Conservation (phyloP, 2,888 invertebrate genomes). For the Meiosimyza platycephala region DNA sequence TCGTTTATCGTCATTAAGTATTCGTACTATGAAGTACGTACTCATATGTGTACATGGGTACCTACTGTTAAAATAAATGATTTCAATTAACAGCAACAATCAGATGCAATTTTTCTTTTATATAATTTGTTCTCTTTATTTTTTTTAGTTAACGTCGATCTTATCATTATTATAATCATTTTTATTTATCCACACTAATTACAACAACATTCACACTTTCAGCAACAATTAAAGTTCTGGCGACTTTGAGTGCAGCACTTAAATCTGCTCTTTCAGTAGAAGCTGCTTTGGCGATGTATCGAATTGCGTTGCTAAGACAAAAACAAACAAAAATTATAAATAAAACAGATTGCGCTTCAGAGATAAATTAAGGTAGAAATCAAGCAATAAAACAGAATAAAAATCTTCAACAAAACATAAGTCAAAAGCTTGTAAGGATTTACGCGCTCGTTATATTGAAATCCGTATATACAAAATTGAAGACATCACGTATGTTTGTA, state of each 20-base stretch:
- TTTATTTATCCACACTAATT: slow-evolving; percentile 4
- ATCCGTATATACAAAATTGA: too few species aligned
- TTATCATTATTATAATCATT: slow-evolving; percentile 14
- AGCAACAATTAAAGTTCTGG: slow-evolving; percentile 19
- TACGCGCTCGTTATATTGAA: too few species aligned
- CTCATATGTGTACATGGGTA: too few species aligned
- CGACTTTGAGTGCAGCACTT: slow-evolving; percentile 6
- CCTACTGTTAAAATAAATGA: slow-evolving; percentile 3
- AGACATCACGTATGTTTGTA: too few species aligned
- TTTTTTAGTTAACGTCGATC: slow-evolving; percentile 13
- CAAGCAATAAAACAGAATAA: not conserved
- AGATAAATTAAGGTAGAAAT: not conserved
- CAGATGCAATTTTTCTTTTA: not conserved
- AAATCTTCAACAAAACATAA: not conserved
- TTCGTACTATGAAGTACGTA: not conserved
- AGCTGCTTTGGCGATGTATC: slow-evolving; percentile 18
- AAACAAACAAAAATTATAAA: not conserved
- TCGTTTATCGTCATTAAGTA: not conserved
- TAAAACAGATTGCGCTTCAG: not conserved
- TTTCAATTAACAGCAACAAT: slow-evolving; percentile 21
- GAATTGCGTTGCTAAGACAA: not conserved
- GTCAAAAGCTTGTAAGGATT: too few species aligned
- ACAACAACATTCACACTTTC: slow-evolving; percentile 11
- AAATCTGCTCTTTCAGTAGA: slow-evolving; percentile 19
- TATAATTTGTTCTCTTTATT: not conserved